phyloP scores from a whole-genome alignment of 2,888 invertebrate species.

The Ophion slaviceki region DNA sequence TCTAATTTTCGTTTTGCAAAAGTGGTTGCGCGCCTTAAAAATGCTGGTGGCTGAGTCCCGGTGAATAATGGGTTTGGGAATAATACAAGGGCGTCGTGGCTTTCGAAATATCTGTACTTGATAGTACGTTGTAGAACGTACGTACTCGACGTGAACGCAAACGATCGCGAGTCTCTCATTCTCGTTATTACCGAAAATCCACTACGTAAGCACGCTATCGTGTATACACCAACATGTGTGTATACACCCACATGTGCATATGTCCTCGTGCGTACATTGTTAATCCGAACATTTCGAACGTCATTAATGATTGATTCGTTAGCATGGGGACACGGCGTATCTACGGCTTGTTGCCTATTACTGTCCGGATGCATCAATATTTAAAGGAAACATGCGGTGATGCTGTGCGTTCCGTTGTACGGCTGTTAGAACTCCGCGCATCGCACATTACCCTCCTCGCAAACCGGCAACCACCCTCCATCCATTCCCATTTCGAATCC shows the following conservation, averaged over 20 bases:
- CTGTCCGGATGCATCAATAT: constrained; percentile 67
- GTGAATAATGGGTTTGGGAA: constrained; percentile 18
- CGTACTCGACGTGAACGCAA: constrained; percentile 36
- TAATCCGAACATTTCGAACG: constrained; percentile 65
- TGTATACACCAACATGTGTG: background rate
- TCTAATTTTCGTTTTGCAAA: too few relatives aligned
- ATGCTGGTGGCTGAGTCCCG: constrained; percentile 30
- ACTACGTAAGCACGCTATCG: constrained; percentile 41
- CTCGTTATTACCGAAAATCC: constrained; percentile 56
- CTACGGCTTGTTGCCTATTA: constrained; percentile 67
- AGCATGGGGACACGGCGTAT: constrained; percentile 53
- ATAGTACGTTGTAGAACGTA: constrained; percentile 13
- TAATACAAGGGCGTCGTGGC: constrained; percentile 29
- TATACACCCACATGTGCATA: background rate
- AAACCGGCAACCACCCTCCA: constrained; percentile 9
- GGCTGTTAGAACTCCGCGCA: constrained; percentile 26
- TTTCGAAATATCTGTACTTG: background rate
- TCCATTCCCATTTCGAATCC: constrained; percentile 13
- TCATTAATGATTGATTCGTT: constrained; percentile 69
- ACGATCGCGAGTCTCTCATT: constrained; percentile 39
- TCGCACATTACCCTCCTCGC: constrained; percentile 28
- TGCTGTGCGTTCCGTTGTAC: constrained; percentile 34
- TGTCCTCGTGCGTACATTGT: constrained; percentile 57
- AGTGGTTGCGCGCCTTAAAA: constrained; percentile 14
- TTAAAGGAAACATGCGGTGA: constrained; percentile 63